A percentile compares a stretch with the other conserved stretches of the same genome.
Evolutionary conservation across 1,140 invertebrate species (phyloP).

Genomic region (Lasaia peninsularis): DNA sequence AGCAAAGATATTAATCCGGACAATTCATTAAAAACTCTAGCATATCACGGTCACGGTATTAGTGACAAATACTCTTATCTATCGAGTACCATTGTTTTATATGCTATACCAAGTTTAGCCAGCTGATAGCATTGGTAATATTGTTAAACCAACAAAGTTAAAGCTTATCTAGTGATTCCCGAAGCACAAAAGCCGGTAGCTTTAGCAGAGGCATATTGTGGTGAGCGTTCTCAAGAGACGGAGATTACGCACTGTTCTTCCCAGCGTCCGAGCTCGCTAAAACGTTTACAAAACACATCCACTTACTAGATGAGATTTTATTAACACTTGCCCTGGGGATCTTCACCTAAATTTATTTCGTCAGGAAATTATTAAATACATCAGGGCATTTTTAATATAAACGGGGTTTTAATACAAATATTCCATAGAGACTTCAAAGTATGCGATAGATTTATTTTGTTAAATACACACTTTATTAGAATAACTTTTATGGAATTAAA

Average conservation of each 20-base stretch:
- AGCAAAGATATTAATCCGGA: too few species aligned
- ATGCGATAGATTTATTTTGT: too few species aligned
- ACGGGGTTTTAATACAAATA: too few species aligned
- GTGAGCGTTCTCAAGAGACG: constrained; percentile 49
- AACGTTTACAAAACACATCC: constrained; percentile 27
- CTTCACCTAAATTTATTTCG: neutral
- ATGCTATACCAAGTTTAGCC: neutral
- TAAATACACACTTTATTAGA: too few species aligned
- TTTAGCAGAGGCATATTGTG: constrained; percentile 44
- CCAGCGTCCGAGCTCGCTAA: constrained; percentile 32
- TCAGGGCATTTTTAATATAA: too few species aligned
- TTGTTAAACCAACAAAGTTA: constrained; percentile 43
- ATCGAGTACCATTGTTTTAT: neutral
- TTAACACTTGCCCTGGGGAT: neutral
- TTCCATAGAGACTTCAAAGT: too few species aligned
- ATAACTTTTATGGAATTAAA: too few species aligned
- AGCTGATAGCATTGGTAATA: constrained; percentile 34
- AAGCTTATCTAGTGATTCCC: constrained; percentile 50
- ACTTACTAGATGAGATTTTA: constrained; percentile 26
- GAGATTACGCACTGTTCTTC: constrained; percentile 59
- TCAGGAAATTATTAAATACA: neutral
- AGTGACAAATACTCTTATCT: too few species aligned
- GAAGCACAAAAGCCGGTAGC: constrained; percentile 42
- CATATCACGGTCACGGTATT: too few species aligned
- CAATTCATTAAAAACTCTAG: too few species aligned